Base-by-base conservation (phyloP, 2,113 vertebrate species). In the Eulemur rufifrons region DNA sequence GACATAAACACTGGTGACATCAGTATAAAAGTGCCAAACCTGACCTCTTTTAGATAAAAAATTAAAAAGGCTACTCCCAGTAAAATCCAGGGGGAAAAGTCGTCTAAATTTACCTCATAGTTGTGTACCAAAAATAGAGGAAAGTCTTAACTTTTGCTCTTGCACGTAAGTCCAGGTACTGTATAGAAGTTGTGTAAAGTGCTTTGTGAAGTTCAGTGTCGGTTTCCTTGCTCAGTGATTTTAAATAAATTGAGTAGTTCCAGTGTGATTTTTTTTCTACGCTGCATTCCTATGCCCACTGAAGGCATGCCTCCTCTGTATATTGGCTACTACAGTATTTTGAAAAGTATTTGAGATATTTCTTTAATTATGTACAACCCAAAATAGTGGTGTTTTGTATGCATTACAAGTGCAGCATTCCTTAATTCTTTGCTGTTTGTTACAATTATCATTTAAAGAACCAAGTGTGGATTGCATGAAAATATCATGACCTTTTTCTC, bases 21-120 rank as follows among this genome's bases (percentile, higher is more conserved):
- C 99, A 99, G 99, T 99, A 99, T 99, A 99, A 99, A 99, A 99
- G 99, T 99, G 99, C 99, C 99, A 99, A 99, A 99, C 98, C 99
- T 99, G 98, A 99, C 99, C 96, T 99, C 99, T 98, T 99, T 99
- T 99, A 99, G 99, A 98, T 99, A 99, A 99, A 95, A 93, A 95
- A 94, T 37, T 89, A 17, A 56, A 98, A 98, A 98, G 98, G 91
- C 98, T 96, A 98, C 98, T 98, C 97, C 98, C 97, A 98, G 98
- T 68, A 56, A 77, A 77, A 86, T 29, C 71, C 47, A 29, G 71
- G 29, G 29, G 82, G 21, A 2, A 86, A 56, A 9, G 29, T 56
- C 59, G 45, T 66, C 47, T 64, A 76, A 85, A n/a, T 52, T 76
- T 54, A 54, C 71, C 29, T 29, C 66, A 32, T 4, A 71, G 20